Evolutionary conservation across 1,140 invertebrate species (phyloP).

Genomic region (Diprion similis): DNA sequence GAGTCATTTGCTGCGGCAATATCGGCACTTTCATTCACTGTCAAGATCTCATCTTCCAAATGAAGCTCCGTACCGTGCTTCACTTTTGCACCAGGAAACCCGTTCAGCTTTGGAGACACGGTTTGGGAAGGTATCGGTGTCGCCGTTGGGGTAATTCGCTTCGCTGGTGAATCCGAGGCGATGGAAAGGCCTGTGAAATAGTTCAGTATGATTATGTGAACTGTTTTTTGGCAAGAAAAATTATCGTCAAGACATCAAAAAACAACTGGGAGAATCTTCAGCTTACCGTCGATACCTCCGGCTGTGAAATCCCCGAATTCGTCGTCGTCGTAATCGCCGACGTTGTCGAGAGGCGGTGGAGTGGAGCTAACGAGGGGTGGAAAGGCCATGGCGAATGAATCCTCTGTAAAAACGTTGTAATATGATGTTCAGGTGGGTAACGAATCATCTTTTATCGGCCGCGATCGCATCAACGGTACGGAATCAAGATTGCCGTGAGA

Average conservation of each 20-base stretch:
- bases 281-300: constrained; percentile 58
- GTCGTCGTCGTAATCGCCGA: constrained; percentile 68
- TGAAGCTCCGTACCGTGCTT: neutral
- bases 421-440: too few relatives aligned
- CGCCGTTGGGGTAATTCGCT: constrained; percentile 44
- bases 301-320: constrained; percentile 68
- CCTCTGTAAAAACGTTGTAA: neutral
- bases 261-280: constrained; percentile 26
- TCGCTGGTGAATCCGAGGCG: constrained; percentile 59
- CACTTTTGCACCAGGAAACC: constrained; percentile 18
- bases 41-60: constrained; percentile 45
- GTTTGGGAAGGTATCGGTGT: constrained; percentile 43
- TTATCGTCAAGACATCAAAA: neutral
- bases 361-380: constrained; percentile 70
- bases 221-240: neutral
- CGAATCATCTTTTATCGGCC: too few relatives aligned
- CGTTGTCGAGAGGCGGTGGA: constrained; percentile 68
- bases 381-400: constrained; percentile 50
- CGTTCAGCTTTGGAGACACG: constrained; percentile 49
- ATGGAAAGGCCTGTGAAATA: constrained; percentile 55
- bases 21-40: constrained; percentile 47
- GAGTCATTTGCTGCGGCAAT: constrained; percentile 24
- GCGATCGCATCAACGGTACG: too few relatives aligned
- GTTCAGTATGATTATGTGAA: constrained; percentile 9
- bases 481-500: too few relatives aligned